phyloP scores from a whole-genome alignment of 2,888 invertebrate genomes.

The Dasypolia templi region DNA sequence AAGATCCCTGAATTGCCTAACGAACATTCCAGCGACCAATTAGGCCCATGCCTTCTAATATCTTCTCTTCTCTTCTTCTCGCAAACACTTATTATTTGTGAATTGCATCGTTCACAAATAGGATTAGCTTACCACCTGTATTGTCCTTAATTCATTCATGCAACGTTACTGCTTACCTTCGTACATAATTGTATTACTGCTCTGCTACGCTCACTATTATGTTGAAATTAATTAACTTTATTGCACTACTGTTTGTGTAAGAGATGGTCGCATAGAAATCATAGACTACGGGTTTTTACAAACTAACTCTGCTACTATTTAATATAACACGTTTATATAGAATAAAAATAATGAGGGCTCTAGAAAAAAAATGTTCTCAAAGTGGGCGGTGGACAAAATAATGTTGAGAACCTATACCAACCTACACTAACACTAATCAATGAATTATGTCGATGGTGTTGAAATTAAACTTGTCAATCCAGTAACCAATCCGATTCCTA shows the following conservation, averaged over 20 bases:
- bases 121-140: conserved; percentile 53
- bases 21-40: background rate
- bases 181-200: conserved; percentile 70
- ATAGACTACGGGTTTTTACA: background rate
- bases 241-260: background rate
- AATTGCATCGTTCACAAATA: conserved; percentile 52
- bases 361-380: no score
- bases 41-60: background rate
- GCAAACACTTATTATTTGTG: conserved; percentile 42
- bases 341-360: no score
- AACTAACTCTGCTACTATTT: no score
- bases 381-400: no score
- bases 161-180: conserved; percentile 67
- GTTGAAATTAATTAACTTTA: conserved; percentile 35
- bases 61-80: conserved; percentile 15
- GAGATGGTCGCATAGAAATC: no score
- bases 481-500: background rate
- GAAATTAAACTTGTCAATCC: background rate
- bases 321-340: no score
- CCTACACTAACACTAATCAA: background rate
- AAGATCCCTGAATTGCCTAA: background rate
- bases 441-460: background rate
- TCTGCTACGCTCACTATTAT: conserved; percentile 23
- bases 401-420: no score
- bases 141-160: conserved; percentile 60